A percentile compares a stretch with the other conserved stretches of the same genome.
phyloP scores from a whole-genome alignment of 2,797 vertebrate genomes.

The Myotis pilosus region DNA sequence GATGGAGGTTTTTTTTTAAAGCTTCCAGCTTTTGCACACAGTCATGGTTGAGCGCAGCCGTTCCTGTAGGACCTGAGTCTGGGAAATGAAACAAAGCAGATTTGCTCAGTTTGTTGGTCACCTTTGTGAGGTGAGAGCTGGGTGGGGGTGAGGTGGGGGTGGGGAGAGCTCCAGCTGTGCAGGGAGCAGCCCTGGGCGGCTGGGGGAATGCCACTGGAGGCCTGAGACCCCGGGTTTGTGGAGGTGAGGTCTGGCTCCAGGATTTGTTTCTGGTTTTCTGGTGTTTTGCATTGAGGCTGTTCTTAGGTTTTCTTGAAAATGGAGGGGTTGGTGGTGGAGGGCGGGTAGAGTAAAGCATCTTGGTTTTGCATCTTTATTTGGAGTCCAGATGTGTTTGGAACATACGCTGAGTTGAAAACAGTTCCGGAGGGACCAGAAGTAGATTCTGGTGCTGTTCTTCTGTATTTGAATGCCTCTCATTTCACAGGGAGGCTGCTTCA shows the following conservation, averaged over 20 bases:
- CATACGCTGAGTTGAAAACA: not conserved
- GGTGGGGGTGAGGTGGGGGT: too few species aligned
- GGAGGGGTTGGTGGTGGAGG: not conserved
- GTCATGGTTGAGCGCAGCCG: not conserved
- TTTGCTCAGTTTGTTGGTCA: not conserved
- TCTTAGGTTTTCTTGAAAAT: not conserved
- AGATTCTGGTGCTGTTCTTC: not conserved
- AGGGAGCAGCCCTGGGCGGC: too few species aligned
- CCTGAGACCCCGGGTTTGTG: fast-evolving
- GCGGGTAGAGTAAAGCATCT: not conserved
- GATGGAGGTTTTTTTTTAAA: not conserved
- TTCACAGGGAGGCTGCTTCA: too few species aligned
- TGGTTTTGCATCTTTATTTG: not conserved
- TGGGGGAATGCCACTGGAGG: not conserved
- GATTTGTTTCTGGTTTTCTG: not conserved
- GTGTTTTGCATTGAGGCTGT: not conserved
- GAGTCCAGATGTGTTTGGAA: not conserved
- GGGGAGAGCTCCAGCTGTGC: not conserved
- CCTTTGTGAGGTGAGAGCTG: too few species aligned
- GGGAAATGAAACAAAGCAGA: not conserved
- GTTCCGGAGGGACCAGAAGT: not conserved
- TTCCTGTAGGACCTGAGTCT: not conserved
- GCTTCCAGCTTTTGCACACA: not conserved
- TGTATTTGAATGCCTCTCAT: not conserved
- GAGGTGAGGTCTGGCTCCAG: not conserved